These are phyloP conservation scores for Agrotis ipsilon DNA, from an alignment of 2,888 invertebrate genomes.

Conservation along the genomic window DNA sequence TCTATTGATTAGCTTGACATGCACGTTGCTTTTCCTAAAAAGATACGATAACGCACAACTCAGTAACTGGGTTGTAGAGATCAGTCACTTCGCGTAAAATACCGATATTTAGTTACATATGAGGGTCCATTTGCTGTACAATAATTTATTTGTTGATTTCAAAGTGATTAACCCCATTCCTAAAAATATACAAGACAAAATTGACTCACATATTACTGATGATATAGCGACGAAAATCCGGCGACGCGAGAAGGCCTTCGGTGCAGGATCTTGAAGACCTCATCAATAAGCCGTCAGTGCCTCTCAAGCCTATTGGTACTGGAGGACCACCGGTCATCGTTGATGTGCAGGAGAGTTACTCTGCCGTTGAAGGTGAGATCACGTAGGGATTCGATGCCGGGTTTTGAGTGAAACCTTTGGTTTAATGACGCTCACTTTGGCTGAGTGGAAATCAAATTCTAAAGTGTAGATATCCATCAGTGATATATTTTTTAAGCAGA, in stretches of 20 bases:
- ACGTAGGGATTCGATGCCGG: not conserved
- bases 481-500: too few species aligned
- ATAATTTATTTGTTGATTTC: slow-evolving; percentile 65
- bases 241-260: slow-evolving; percentile 97
- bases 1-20: not conserved
- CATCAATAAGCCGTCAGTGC: slow-evolving; percentile 97
- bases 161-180: slow-evolving; percentile 77
- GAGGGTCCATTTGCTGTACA: slow-evolving; percentile 39
- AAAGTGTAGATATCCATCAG: too few species aligned
- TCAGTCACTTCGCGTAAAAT: too few species aligned
- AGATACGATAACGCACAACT: too few species aligned
- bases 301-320: slow-evolving; percentile 95
- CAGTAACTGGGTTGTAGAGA: too few species aligned
- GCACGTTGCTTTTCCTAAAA: too few species aligned
- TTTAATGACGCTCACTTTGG: too few species aligned
- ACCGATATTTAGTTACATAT: too few species aligned
- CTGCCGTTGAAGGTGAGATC: slow-evolving; percentile 97
- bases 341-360: slow-evolving; percentile 98
- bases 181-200: slow-evolving; percentile 13
- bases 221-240: slow-evolving; percentile 95
- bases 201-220: slow-evolving; percentile 69
- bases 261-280: slow-evolving; percentile 97
- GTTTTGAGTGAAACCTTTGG: too few species aligned
- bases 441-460: too few species aligned
- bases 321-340: slow-evolving; percentile 97